Evolutionary conservation across 1,140 invertebrate species (phyloP).

Genomic region (Caenorhabditis brenneri): DNA sequence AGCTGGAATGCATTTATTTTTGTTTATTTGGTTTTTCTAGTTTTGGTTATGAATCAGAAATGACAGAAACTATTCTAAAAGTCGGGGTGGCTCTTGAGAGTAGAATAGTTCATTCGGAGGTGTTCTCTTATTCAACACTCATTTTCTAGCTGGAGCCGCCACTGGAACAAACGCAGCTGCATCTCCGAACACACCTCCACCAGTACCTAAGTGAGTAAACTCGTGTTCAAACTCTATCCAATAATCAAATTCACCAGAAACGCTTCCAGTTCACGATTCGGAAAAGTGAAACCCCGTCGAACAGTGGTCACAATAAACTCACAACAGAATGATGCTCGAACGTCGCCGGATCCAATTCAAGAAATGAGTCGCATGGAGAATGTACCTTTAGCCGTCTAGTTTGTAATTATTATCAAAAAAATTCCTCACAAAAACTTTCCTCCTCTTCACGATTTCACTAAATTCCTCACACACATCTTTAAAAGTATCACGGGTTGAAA

Average conservation of each 20-base stretch:
- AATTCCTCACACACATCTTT: neutral
- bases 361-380: constrained; percentile 34
- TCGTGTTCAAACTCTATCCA: neutral
- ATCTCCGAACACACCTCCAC: neutral
- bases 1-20: no score
- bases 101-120: neutral
- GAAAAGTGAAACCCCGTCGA: constrained; percentile 28
- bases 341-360: constrained; percentile 12
- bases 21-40: no score
- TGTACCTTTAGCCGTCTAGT: constrained; percentile 25
- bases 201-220: neutral
- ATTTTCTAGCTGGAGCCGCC: neutral
- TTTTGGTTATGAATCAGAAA: no score
- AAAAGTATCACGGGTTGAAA: neutral
- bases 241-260: neutral
- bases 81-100: no score
- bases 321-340: constrained; percentile 16
- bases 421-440: neutral
- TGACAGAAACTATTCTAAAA: no score
- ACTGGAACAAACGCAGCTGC: neutral
- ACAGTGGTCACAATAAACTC: constrained; percentile 35
- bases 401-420: neutral
- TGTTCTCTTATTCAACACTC: neutral
- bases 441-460: neutral
- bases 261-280: constrained; percentile 7